Percentiles rank a stretch among this genome's conserved stretches.
Evolutionary conservation across 92 coral and sea anemone species (phyloP).

Genomic region (Parazoanthus darwini): DNA sequence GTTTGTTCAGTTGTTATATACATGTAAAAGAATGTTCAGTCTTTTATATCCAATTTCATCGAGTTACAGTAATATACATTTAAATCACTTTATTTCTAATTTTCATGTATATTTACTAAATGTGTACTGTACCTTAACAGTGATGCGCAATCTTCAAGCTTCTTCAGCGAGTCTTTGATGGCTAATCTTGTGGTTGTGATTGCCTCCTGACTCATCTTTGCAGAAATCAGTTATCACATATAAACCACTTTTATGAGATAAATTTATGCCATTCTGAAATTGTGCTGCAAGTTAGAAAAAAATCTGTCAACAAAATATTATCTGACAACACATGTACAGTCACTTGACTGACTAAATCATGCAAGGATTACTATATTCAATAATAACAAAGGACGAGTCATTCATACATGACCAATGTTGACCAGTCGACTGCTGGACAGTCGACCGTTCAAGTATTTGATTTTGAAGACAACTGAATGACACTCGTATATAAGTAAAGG

Average conservation of each 20-base stretch:
- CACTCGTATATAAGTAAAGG: too few species aligned
- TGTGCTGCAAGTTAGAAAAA: too few species aligned
- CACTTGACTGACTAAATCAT: background rate
- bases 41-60: background rate
- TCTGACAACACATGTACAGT: background rate
- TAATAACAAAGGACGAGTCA: too few species aligned
- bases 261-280: constrained; percentile 12
- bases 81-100: background rate
- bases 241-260: background rate
- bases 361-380: too few species aligned
- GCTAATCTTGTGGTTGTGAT: constrained; percentile 76
- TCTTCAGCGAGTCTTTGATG: constrained; percentile 84
- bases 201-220: constrained; percentile 75
- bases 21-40: background rate
- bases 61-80: too few species aligned
- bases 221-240: background rate
- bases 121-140: constrained; percentile 68
- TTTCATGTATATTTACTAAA: background rate
- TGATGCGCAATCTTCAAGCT: constrained; percentile 75
- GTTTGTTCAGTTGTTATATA: too few species aligned
- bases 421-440: too few species aligned
- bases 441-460: too few species aligned
- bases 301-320: too few species aligned
- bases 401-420: too few species aligned
- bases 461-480: too few species aligned